Evolutionary conservation across 1,140 invertebrate species (phyloP).

Genomic region (Drosophila suzukii): DNA sequence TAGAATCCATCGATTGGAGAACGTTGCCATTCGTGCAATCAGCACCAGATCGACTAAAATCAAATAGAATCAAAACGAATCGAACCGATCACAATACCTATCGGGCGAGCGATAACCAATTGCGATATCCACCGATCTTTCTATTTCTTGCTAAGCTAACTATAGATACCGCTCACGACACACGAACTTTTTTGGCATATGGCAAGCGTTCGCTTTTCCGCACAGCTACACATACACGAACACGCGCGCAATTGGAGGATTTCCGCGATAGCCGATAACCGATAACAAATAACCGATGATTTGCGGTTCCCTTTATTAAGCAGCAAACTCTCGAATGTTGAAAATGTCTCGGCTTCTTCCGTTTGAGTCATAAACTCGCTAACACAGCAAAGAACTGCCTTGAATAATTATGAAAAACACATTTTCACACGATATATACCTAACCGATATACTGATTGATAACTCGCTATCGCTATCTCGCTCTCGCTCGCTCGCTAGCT

Average conservation of each 20-base stretch:
- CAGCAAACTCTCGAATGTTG: neutral
- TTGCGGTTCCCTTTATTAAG: neutral
- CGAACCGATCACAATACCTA: conserved; percentile 10
- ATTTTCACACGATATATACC: conserved; percentile 25
- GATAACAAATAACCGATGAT: conserved; percentile 9
- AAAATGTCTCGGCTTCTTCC: conserved; percentile 12
- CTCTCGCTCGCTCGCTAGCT: conserved; percentile 72
- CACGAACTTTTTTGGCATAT: conserved; percentile 35
- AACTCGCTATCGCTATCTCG: conserved; percentile 59
- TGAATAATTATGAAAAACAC: conserved; percentile 16
- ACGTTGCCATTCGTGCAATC: conserved; percentile 4
- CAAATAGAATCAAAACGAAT: conserved; percentile 20
- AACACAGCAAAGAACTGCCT: conserved; percentile 28
- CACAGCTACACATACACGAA: conserved; percentile 20
- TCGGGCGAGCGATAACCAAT: conserved; percentile 41
- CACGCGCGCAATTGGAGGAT: conserved; percentile 12
- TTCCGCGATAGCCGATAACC: conserved; percentile 1
- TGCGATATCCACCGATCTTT: conserved; percentile 9
- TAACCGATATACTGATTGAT: conserved; percentile 46
- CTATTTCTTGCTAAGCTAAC: conserved; percentile 6
- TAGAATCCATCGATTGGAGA: conserved; percentile 22
- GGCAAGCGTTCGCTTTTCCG: conserved; percentile 43
- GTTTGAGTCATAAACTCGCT: neutral
- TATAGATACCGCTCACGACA: conserved; percentile 22
- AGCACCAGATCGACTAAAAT: conserved; percentile 9